Percentiles rank a stretch among this genome's conserved stretches.
These are phyloP conservation scores for Limosa lapponica DNA, from an alignment of 2,797 vertebrate genomes.

Conservation along the genomic window DNA sequence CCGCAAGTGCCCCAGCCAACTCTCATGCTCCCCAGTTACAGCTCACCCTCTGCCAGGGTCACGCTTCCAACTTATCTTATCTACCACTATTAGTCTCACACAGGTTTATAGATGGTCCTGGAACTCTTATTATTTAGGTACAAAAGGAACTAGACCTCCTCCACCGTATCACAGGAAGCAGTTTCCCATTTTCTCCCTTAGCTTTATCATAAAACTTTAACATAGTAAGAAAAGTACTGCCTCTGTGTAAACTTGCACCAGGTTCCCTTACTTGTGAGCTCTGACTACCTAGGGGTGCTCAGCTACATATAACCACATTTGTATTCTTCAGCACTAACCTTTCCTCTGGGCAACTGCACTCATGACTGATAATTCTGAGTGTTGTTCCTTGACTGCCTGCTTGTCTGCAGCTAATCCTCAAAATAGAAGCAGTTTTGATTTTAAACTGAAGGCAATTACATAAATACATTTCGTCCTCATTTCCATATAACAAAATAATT, in stretches of 20 bases:
- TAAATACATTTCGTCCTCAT: not conserved
- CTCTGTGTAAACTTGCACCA: not conserved
- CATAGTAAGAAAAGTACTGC: not conserved
- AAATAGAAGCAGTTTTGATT: not conserved
- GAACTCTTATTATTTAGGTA: not conserved
- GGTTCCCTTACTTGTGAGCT: not conserved
- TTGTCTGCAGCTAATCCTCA: not conserved
- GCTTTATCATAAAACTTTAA: not conserved
- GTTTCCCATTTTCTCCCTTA: not conserved
- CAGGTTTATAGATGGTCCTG: not conserved
- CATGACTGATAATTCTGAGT: not conserved
- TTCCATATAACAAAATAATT: not conserved
- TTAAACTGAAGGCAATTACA: not conserved
- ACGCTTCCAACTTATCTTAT: not conserved
- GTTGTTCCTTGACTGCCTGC: not conserved
- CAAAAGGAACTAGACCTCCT: not conserved
- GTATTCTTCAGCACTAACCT: not conserved
- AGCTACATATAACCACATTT: not conserved
- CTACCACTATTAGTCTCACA: not conserved
- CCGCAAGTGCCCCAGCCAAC: not conserved
- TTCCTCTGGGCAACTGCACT: not conserved
- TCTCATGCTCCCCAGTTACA: not conserved
- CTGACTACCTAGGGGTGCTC: not conserved
- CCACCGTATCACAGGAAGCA: fast-evolving
- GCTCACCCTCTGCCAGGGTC: not conserved